Evolutionary conservation across 2,113 vertebrate species (phyloP).

Genomic region (Urocynchramus pylzowi): DNA sequence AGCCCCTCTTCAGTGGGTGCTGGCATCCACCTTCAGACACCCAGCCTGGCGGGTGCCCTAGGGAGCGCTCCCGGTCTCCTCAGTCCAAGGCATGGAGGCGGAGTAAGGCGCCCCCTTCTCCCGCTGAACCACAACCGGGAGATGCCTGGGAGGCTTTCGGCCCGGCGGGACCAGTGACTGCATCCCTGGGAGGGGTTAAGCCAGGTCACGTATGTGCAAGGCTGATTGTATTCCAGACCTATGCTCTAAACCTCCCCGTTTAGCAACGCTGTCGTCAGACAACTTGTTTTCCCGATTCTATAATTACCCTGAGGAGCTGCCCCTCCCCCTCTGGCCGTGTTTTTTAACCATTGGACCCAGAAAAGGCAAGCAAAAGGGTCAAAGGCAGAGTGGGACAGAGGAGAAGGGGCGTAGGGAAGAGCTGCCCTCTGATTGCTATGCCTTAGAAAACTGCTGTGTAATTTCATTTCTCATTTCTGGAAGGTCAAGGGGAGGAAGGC

Average conservation of each 20-base stretch:
- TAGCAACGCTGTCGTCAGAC: constrained; percentile 63
- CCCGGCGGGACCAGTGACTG: neutral
- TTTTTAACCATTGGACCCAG: constrained; percentile 47
- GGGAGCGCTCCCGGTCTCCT: neutral
- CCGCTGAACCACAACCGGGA: neutral
- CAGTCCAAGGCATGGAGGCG: rapidly evolving
- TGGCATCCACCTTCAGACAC: neutral
- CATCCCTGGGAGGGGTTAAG: constrained; percentile 50
- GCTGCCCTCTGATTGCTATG: neutral
- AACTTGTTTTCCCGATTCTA: constrained; percentile 67
- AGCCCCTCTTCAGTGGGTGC: neutral
- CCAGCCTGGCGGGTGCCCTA: neutral
- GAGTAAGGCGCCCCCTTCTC: neutral
- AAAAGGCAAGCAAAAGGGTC: neutral
- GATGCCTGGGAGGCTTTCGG: neutral
- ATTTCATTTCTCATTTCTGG: constrained; percentile 11
- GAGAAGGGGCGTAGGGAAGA: neutral
- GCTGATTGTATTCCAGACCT: constrained; percentile 65
- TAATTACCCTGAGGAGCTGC: constrained; percentile 54
- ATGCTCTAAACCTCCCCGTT: constrained; percentile 64
- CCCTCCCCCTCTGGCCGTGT: neutral
- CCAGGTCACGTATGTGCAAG: constrained; percentile 30
- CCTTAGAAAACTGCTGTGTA: neutral
- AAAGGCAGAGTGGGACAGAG: neutral
- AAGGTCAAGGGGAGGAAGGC: neutral